These are phyloP conservation scores for Phallusia fumigata DNA, from an alignment of 23 tunicate genomes.

Conservation along the genomic window DNA sequence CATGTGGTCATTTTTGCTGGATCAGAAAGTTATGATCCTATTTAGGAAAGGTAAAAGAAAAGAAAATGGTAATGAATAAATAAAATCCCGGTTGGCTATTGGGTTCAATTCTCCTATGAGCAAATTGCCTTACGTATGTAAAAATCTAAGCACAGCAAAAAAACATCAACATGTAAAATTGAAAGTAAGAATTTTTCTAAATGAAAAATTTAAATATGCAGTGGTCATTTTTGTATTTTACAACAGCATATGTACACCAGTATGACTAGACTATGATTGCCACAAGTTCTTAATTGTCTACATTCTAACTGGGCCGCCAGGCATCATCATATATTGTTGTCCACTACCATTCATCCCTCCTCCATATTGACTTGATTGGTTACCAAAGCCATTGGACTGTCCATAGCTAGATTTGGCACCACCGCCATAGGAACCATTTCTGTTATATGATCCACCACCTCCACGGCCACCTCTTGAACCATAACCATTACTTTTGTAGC, in stretches of 20 bases:
- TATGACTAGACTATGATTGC: no score
- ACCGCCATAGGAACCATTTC: slow-evolving; percentile 24
- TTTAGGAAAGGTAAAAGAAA: slow-evolving; percentile 1
- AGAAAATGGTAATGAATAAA: not conserved
- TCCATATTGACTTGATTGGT: slow-evolving; percentile 13
- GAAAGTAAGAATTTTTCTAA: not conserved
- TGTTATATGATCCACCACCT: not conserved
- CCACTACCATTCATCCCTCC: slow-evolving; percentile 16
- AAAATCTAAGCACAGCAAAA: not conserved
- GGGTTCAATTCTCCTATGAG: not conserved
- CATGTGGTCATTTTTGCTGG: not conserved
- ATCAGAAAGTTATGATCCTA: not conserved
- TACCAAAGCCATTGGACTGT: slow-evolving; percentile 44
- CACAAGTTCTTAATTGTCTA: not conserved
- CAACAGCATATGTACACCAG: no score
- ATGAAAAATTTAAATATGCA: not conserved
- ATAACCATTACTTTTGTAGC: slow-evolving; percentile 37
- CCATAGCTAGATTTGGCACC: not conserved
- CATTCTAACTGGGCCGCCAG: slow-evolving; percentile 65
- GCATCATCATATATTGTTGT: slow-evolving; percentile 53
- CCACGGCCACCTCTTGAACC: slow-evolving; percentile 45
- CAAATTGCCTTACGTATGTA: not conserved
- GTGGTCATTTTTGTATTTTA: not conserved
- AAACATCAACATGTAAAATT: not conserved
- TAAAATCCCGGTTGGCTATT: not conserved